Conservation (phyloP, 2,888 invertebrate species). For the Miltochrista miniata region DNA sequence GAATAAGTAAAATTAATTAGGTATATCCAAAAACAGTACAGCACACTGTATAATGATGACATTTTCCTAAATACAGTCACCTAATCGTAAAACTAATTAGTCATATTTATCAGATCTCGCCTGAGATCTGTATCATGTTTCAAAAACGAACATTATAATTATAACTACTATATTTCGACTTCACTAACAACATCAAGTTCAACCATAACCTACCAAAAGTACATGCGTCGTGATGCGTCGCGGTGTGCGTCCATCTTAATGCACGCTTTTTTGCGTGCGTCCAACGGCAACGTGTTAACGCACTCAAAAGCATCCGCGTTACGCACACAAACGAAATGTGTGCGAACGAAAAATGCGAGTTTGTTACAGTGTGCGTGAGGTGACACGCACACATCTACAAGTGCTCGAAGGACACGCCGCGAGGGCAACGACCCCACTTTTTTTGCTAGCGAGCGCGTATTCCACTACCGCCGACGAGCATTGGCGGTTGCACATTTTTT, state of each 20-base stretch:
- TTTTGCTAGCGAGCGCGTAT: conserved; percentile 78
- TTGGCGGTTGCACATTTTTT: conserved; percentile 68
- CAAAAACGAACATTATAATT: neutral
- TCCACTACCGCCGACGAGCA: conserved; percentile 68
- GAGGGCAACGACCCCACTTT: conserved; percentile 77
- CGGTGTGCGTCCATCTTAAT: conserved; percentile 36
- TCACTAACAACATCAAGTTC: conserved; percentile 16
- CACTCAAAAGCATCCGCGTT: conserved; percentile 59
- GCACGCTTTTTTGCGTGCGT: conserved; percentile 48
- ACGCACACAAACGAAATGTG: conserved; percentile 54
- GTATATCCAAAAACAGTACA: too few species aligned
- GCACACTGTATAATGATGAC: too few species aligned
- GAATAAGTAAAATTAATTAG: too few species aligned
- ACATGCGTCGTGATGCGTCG: conserved; percentile 18
- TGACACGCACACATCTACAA: conserved; percentile 67
- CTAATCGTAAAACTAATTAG: too few species aligned
- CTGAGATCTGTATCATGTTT: neutral
- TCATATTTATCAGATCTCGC: neutral
- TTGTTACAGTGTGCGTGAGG: conserved; percentile 42
- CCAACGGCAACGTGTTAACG: conserved; percentile 60
- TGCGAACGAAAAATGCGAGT: conserved; percentile 54
- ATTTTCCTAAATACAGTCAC: too few species aligned
- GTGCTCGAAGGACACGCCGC: conserved; percentile 76
- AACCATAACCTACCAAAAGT: conserved; percentile 32
- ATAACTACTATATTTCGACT: conserved; percentile 8